Base-by-base conservation (phyloP, 1,140 invertebrate genomes). In the Lepidurus arcticus region DNA sequence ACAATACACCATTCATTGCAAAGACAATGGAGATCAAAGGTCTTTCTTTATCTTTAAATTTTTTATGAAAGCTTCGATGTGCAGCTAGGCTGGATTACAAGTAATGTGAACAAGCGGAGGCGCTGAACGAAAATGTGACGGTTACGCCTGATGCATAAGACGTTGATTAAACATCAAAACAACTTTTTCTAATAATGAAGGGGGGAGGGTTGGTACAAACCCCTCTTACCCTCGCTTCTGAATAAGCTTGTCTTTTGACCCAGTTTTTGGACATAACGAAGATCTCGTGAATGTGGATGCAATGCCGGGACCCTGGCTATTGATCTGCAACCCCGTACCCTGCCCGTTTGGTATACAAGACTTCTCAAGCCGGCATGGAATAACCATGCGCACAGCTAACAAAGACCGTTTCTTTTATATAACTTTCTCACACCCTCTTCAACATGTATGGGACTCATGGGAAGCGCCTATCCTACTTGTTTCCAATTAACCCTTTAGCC, bases 401-500 rank as follows among this genome's bases (percentile, higher is more conserved):
- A 65, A 65, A 65, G 53, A n/a, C 53, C 53, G 13, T 65, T 21
- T 13, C 21, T 65, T 65, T 65, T 65, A 65, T 65, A 65, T n/a
- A 34, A 34, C 34, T 65, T n/a, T 65, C 7, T 65, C 53, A 65
- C 53, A 65, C 53, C 53, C 16, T 65, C 1, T 65, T 21, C 53
- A 21, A 65, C 53, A 65, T 65, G 13, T 65, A 65, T 21, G 53
- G 21, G 7, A 65, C 13, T 65, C 53, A 21, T n/a, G 53, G 21
- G 53, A 65, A 65, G 21, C 6, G 53, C 53, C 53, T n/a, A n/a
- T 65, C 21, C 53, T 13, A 21, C 53, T 21, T 21, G 21, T 65
- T 65, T 65, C 53, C 53, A 65, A 65, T 65, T 65, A 65, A 65
- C 53, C 53, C 53, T 65, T 65, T 65, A 65, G 53, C 53, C 53